Evolutionary conservation across 2,888 invertebrate genomes (phyloP), one percentile per base, ranked within the genome.

Genomic region (Lydus trimaculatus): DNA sequence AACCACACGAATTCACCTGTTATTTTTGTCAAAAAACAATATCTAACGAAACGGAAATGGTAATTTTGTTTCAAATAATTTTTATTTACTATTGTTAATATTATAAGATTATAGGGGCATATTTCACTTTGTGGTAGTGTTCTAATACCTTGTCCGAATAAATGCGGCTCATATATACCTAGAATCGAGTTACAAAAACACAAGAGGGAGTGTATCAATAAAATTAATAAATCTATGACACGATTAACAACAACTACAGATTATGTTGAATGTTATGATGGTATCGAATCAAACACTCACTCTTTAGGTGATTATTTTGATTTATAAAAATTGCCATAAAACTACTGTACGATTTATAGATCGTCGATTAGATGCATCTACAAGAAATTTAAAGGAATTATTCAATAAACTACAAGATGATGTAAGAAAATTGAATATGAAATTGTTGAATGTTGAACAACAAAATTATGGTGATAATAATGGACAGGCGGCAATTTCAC

Each of bases 61-160:
- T 91, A 82, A 80, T 80, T 78, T 36, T 15, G 13, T 36, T 15
- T 31, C 31, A 8, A 13, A 36, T 4, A 36, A 4, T 36, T 15
- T 4, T 15, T n/a, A n/a, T n/a, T n/a, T n/a, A n/a, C n/a, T n/a
- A n/a, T n/a, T 4, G 15, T 31, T 25, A 58, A 31, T 23, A 0
- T 43, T 28, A 23, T 36, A 15, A 25, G 17, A 20, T n/a, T 31
- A 72, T 64, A 92, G 90, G 89, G 89, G 65, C 93, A 93, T 75
- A 82, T 91, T 69, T 89, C 90, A 68, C 88, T 90, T 74, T 94
- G 93, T 72, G 91, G 91, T 15, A 90, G 91, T 69, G 91, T 93
- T 11, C 82, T 93, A 75, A 91, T 92, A 79, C 90, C 91, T 79
- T 93, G 93, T 65, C 89, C 90, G 0, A 87, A 91, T 75, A 88